These are phyloP conservation scores for Tetramorium bicarinatum DNA, from an alignment of 2,888 invertebrate species.

Conservation along the genomic window DNA sequence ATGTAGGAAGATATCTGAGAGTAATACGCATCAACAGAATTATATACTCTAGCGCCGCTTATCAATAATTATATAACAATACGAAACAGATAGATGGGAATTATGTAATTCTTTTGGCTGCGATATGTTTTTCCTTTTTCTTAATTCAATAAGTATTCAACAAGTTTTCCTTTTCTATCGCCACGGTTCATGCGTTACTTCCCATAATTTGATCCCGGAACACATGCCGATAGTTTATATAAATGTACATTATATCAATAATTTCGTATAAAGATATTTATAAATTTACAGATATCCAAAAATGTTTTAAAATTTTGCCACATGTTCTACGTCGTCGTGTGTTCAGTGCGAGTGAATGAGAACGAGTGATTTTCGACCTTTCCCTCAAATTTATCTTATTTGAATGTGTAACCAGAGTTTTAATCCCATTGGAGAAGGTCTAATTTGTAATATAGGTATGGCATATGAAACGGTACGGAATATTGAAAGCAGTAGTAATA, in stretches of 20 bases:
- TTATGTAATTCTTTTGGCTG: slow-evolving; percentile 54
- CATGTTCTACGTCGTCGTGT: not conserved
- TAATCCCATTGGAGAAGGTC: slow-evolving; percentile 10
- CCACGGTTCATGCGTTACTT: slow-evolving; percentile 69
- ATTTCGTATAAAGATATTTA: slow-evolving; percentile 62
- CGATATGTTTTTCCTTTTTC: slow-evolving; percentile 66
- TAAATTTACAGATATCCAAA: slow-evolving; percentile 66
- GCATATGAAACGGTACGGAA: slow-evolving; percentile 12
- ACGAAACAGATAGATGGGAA: slow-evolving; percentile 27
- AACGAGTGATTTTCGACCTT: slow-evolving; percentile 22
- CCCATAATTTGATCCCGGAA: slow-evolving; percentile 82
- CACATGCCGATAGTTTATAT: slow-evolving; percentile 73
- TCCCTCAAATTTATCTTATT: not conserved
- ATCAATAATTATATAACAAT: slow-evolving; percentile 51
- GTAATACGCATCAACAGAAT: slow-evolving; percentile 40
- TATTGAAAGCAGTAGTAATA: slow-evolving; percentile 11
- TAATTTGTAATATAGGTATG: slow-evolving; percentile 23
- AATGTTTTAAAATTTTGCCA: slow-evolving; percentile 18
- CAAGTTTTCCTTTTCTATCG: slow-evolving; percentile 48
- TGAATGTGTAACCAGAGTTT: not conserved
- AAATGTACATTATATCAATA: slow-evolving; percentile 69
- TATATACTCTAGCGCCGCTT: slow-evolving; percentile 39
- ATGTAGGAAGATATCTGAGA: slow-evolving; percentile 24
- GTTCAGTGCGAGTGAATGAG: not conserved
- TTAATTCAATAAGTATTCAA: slow-evolving; percentile 64